phyloP scores from a whole-genome alignment of 2,888 invertebrate genomes.

The Acleris laterana region DNA sequence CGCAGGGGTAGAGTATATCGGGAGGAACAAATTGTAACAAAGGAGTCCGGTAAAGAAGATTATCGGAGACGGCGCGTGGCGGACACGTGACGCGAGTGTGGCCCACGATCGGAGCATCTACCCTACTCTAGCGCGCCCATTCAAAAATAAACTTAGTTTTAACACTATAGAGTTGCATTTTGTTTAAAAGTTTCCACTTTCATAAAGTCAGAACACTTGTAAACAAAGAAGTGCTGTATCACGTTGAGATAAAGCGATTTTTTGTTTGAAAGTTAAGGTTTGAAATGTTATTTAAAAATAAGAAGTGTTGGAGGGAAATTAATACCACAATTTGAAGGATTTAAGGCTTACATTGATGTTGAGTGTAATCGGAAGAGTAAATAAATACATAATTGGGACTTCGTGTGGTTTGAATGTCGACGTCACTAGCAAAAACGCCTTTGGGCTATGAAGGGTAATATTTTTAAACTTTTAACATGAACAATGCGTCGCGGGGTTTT shows the following conservation, averaged over 20 bases:
- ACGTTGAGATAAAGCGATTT: conserved; percentile 24
- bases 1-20: conserved; percentile 69
- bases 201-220: conserved; percentile 15
- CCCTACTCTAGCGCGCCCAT: conserved; percentile 54
- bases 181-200: neutral
- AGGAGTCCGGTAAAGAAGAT: conserved; percentile 80
- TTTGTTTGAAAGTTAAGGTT: conserved; percentile 15
- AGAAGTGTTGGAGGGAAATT: conserved; percentile 83
- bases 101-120: conserved; percentile 63
- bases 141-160: conserved; percentile 43
- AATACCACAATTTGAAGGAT: conserved; percentile 83
- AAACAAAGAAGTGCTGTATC: conserved; percentile 36
- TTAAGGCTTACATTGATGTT: conserved; percentile 79
- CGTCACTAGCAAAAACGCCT: conserved; percentile 69
- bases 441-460: conserved; percentile 43
- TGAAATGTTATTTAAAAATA: conserved; percentile 68
- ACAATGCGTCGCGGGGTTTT: neutral
- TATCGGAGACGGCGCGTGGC: conserved; percentile 78
- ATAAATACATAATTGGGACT: conserved; percentile 69
- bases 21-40: conserved; percentile 81
- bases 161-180: conserved; percentile 40
- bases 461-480: neutral
- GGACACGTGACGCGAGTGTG: conserved; percentile 75
- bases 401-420: conserved; percentile 57
- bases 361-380: conserved; percentile 78